A percentile compares a stretch with the other conserved stretches of the same genome.
Evolutionary conservation across 2,113 vertebrate species (phyloP).

Genomic region (Ophthalmolycus amberensis): DNA sequence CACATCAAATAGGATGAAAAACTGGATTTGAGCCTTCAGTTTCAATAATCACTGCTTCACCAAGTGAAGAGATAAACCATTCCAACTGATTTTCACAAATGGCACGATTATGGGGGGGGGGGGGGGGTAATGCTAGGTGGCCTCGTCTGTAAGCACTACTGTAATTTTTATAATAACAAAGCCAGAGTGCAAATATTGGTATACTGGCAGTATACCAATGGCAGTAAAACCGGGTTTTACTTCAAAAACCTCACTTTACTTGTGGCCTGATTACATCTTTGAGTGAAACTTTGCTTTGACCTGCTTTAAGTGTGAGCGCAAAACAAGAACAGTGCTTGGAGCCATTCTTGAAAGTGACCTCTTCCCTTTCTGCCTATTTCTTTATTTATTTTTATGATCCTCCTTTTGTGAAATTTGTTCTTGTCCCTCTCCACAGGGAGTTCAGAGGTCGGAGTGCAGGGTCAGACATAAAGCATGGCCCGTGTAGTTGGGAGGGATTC

Average conservation of each 20-base stretch:
- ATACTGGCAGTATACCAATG: too few relatives aligned
- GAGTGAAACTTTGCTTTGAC: slow-evolving; percentile 67
- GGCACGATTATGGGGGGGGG: background rate
- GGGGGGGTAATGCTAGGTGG: too few relatives aligned
- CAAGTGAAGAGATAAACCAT: background rate
- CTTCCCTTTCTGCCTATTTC: slow-evolving; percentile 14
- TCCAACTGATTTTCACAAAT: background rate
- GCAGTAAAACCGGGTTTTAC: too few relatives aligned
- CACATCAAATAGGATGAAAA: too few relatives aligned
- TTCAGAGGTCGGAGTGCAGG: slow-evolving; percentile 38
- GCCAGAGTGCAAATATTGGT: slow-evolving; percentile 46
- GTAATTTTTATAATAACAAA: slow-evolving; percentile 30
- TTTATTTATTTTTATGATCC: slow-evolving; percentile 20
- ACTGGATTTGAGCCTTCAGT: background rate
- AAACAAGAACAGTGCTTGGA: slow-evolving; percentile 38
- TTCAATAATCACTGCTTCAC: background rate
- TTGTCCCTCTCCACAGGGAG: slow-evolving; percentile 42
- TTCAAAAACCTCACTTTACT: slow-evolving; percentile 55
- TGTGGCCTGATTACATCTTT: slow-evolving; percentile 52
- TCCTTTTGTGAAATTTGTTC: slow-evolving; percentile 42
- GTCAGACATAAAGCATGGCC: slow-evolving; percentile 29
- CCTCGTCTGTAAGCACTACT: slow-evolving; percentile 17
- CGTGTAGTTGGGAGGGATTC: slow-evolving; percentile 41
- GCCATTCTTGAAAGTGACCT: slow-evolving; percentile 65
- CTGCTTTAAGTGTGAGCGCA: slow-evolving; percentile 51